phyloP scores from a whole-genome alignment of 1,140 invertebrate species.

The Drosophila arizonae region DNA sequence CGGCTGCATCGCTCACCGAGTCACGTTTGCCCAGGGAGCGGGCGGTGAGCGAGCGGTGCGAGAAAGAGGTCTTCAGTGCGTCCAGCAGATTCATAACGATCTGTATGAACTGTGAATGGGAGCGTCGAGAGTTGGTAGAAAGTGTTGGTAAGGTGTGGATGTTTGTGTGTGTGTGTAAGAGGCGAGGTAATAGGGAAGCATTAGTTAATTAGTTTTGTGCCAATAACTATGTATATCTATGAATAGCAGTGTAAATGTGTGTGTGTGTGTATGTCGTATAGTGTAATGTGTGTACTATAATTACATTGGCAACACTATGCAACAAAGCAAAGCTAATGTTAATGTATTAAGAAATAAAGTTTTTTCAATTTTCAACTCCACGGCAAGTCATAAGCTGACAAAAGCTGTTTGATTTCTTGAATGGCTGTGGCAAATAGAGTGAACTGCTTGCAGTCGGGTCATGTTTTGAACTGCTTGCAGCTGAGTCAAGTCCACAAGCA shows the following conservation, averaged over 20 bases:
- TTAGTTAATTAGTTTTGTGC: conserved; percentile 77
- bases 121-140: conserved; percentile 53
- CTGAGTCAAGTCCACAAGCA: background rate
- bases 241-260: conserved; percentile 23
- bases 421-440: background rate
- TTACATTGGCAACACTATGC: conserved; percentile 61
- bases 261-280: conserved; percentile 15
- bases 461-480: background rate
- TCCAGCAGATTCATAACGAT: conserved; percentile 95
- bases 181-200: conserved; percentile 47
- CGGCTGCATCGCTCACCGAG: conserved; percentile 92
- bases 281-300: conserved; percentile 46
- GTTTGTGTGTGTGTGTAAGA: conserved; percentile 18
- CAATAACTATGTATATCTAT: conserved; percentile 44
- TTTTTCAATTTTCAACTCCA: background rate
- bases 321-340: conserved; percentile 38
- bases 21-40: conserved; percentile 92
- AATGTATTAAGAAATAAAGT: background rate
- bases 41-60: conserved; percentile 91
- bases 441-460: background rate
- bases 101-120: conserved; percentile 90
- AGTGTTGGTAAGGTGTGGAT: conserved; percentile 18
- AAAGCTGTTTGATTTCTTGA: background rate
- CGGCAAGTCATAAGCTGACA: background rate
- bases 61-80: conserved; percentile 94